Evolutionary conservation across 2,888 invertebrate genomes (phyloP), one percentile per base, ranked within the genome.

Genomic region (Lysandra bellargus): DNA sequence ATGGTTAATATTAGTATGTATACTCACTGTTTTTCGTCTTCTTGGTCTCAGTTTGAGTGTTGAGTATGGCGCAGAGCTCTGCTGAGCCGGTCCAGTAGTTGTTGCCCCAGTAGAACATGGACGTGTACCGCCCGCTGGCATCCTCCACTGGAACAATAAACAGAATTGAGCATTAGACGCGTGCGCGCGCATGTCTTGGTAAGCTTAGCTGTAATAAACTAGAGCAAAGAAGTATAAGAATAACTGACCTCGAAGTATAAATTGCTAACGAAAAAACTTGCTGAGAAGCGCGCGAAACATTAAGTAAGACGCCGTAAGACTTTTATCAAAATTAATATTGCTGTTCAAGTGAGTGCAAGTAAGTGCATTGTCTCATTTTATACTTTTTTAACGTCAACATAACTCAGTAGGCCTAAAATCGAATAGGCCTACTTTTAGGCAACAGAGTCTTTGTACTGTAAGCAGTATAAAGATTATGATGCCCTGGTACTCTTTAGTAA

Each of bases 61-160:
- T 95, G 83, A 95, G 95, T 81, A 97, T 96, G 83, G 96, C 95
- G 89, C 97, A 97, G 60, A 97, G 95, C 84, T 96, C 96, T 80
- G 96, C 95, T 0, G 97, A 97, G 79, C 97, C 97, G 81, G 96
- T 96, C 97, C 97, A 97, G 90, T 97, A 97, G 89, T 97, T 96
- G 91, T 97, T 97, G 80, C 97, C 97, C 95, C 97, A 97, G 91
- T 97, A 97, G 95, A 97, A 97, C 89, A 97, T 97, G 1, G 96
- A 96, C 17, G 97, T 96, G 89, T 97, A 97, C 82, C 97, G 96
- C 0, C 97, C 97, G 85, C 97, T 96, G 37, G 97, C 97, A 81
- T 94, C 94, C 80, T 94, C 94, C 94, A 94, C 94, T 94, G 88
- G 1, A 87, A 84, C 78, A 80, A 83, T 78, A n/a, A 30, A 0